Conservation (phyloP, 2,797 vertebrate genomes). For the Poeciliopsis turneri region DNA sequence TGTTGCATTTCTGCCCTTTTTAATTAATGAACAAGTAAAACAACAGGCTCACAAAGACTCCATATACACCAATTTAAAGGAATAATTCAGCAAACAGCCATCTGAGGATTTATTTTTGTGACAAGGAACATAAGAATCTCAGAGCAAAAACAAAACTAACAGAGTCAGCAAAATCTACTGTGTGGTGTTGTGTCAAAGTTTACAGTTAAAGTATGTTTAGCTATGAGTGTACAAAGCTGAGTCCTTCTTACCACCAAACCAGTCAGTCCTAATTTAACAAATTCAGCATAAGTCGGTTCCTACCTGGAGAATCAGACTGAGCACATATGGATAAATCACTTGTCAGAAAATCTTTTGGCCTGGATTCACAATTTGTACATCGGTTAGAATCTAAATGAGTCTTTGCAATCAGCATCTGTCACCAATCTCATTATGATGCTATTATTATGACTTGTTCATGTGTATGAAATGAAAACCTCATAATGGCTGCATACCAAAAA, state of each 20-base stretch:
- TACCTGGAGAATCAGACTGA: background rate
- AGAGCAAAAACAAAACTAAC: background rate
- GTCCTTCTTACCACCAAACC: background rate
- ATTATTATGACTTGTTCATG: background rate
- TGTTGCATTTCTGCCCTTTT: background rate
- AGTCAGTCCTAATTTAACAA: background rate
- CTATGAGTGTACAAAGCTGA: background rate
- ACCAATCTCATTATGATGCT: background rate
- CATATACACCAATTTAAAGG: background rate
- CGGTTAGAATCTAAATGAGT: background rate
- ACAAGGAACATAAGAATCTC: background rate
- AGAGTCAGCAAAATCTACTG: background rate
- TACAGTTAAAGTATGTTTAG: background rate
- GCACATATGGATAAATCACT: background rate
- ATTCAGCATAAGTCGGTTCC: background rate
- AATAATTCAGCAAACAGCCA: background rate
- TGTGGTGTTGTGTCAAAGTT: background rate
- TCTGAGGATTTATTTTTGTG: background rate
- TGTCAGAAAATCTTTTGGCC: background rate
- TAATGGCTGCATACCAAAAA: background rate
- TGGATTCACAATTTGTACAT: background rate
- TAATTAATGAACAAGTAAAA: slow-evolving; percentile 1
- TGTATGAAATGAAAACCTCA: background rate
- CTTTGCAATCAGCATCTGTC: background rate
- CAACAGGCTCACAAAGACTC: background rate